Evolutionary conservation across 2,888 invertebrate species (phyloP).

Genomic region (Mesoligia furuncula): DNA sequence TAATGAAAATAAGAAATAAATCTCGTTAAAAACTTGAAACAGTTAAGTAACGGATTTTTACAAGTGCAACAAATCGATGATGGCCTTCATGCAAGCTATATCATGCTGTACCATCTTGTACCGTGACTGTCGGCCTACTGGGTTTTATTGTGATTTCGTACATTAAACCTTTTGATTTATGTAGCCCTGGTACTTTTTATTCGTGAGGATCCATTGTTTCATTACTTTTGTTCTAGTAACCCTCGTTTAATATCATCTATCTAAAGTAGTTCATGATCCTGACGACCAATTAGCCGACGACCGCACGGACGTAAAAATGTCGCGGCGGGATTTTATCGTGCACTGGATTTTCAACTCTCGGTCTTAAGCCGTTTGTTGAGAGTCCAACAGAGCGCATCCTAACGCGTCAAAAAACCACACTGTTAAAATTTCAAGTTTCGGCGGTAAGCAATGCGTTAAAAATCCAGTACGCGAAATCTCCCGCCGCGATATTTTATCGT

Average conservation of each 20-base stretch:
- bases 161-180: slow-evolving; percentile 28
- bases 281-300: neutral
- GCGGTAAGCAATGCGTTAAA: neutral
- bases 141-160: slow-evolving; percentile 2
- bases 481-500: neutral
- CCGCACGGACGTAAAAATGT: neutral
- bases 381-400: neutral
- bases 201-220: neutral
- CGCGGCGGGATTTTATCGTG: neutral
- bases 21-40: slow-evolving; percentile 21
- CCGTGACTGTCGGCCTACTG: slow-evolving; percentile 25
- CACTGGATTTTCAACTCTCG: neutral
- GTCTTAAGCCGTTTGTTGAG: neutral
- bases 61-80: slow-evolving; percentile 59
- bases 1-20: slow-evolving; percentile 21
- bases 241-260: neutral
- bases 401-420: neutral
- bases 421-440: neutral
- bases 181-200: slow-evolving; percentile 35
- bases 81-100: slow-evolving; percentile 34
- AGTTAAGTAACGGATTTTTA: slow-evolving; percentile 54
- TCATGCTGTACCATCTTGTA: slow-evolving; percentile 29
- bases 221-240: neutral
- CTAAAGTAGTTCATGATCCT: neutral
- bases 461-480: neutral